These are phyloP conservation scores for Vespertilio murinus DNA, from an alignment of 2,797 vertebrate species.

Conservation along the genomic window DNA sequence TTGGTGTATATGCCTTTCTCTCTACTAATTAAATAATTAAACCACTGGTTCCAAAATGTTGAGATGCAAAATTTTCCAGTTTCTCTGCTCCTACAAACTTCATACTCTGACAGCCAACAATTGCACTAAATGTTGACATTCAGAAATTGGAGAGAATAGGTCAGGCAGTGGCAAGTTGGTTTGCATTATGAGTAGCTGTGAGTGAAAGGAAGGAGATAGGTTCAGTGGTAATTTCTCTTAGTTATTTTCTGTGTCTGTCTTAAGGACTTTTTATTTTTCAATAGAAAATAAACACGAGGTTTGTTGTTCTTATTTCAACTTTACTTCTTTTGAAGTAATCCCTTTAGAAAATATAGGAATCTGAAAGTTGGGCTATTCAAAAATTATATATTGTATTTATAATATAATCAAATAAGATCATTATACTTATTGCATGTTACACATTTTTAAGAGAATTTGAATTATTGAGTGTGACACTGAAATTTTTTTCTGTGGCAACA, in stretches of 20 bases:
- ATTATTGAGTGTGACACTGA: background rate
- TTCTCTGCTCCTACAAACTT: conserved; percentile 51
- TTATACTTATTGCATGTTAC: background rate
- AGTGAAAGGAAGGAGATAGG: background rate
- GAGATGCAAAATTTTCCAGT: conserved; percentile 69
- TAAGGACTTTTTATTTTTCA: conserved; percentile 35
- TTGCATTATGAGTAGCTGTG: conserved; percentile 67
- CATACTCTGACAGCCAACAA: conserved; percentile 63
- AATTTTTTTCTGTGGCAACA: background rate
- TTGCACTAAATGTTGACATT: conserved; percentile 72
- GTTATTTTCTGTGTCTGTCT: conserved; percentile 22
- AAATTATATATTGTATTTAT: conserved; percentile 2
- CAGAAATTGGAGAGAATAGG: conserved; percentile 69
- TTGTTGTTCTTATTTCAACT: background rate
- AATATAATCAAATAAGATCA: conserved; percentile 16
- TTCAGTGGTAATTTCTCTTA: conserved; percentile 35
- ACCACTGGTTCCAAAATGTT: conserved; percentile 56
- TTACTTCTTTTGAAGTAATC: background rate
- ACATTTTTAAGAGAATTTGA: conserved; percentile 16
- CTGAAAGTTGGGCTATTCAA: background rate
- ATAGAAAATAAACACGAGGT: conserved; percentile 34
- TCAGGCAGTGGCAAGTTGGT: conserved; percentile 43
- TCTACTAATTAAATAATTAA: conserved; percentile 73
- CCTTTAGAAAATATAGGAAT: background rate
- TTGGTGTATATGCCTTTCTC: conserved; percentile 15